These are phyloP conservation scores for Lithophane leautieri DNA, from an alignment of 2,888 invertebrate genomes.

Conservation along the genomic window DNA sequence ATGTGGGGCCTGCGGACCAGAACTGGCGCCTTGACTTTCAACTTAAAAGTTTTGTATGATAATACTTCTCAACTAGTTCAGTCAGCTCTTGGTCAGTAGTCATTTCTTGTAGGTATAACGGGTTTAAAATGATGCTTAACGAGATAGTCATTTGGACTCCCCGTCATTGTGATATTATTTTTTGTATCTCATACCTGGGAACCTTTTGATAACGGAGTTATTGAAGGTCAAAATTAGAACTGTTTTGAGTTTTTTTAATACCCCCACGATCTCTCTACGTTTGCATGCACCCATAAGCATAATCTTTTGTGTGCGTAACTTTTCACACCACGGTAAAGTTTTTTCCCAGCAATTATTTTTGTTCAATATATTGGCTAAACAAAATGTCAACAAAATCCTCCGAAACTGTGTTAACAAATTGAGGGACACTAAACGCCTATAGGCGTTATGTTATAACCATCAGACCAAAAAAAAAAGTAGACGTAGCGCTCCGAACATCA, in stretches of 20 bases:
- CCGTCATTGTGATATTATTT: not conserved
- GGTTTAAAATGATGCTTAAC: not conserved
- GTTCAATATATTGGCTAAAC: not conserved
- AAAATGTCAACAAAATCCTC: not conserved
- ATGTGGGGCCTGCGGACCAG: conserved; percentile 9
- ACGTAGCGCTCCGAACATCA: too few species aligned
- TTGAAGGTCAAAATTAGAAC: not conserved
- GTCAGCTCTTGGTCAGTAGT: conserved; percentile 5
- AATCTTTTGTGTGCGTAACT: not conserved
- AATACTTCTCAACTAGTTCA: conserved; percentile 1
- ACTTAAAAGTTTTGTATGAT: conserved; percentile 29
- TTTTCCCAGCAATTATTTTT: not conserved
- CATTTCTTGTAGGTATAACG: not conserved
- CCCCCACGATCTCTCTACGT: not conserved
- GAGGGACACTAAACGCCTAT: not conserved
- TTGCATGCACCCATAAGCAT: not conserved
- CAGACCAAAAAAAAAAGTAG: too few species aligned
- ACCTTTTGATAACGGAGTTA: not conserved
- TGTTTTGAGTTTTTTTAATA: not conserved
- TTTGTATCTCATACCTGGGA: not conserved
- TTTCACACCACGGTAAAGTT: too few species aligned
- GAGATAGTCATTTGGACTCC: not conserved
- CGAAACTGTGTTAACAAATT: not conserved
- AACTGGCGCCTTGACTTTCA: conserved; percentile 32
- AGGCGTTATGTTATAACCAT: not conserved